Evolutionary conservation across 2,113 vertebrate species (phyloP).

Genomic region (Casuarius casuarius): DNA sequence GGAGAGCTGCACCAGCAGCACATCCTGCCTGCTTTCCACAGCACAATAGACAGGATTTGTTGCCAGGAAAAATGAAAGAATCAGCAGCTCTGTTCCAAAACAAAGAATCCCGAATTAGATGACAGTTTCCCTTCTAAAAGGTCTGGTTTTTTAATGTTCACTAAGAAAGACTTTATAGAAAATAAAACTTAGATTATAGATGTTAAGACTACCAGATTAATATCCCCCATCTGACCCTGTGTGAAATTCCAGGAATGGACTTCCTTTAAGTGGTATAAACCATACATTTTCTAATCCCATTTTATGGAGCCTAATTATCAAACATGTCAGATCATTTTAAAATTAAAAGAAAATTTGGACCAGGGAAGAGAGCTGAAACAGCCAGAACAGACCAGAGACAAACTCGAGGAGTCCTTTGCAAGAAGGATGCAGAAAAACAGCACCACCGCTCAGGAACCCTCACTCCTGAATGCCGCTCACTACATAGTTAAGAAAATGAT

Average conservation of each 20-base stretch:
- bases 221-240: fast-evolving
- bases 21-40: constrained; percentile 46
- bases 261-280: neutral
- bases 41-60: constrained; percentile 41
- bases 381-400: neutral
- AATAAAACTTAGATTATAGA: neutral
- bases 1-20: neutral
- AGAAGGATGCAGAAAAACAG: neutral
- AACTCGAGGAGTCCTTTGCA: neutral
- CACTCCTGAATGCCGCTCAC: fast-evolving
- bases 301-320: neutral
- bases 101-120: neutral
- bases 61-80: constrained; percentile 63
- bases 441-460: neutral
- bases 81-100: constrained; percentile 47
- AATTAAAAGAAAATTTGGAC: neutral
- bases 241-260: neutral
- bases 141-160: neutral
- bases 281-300: neutral
- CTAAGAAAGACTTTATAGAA: neutral
- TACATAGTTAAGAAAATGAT: fast-evolving
- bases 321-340: neutral
- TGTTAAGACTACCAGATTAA: neutral
- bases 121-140: neutral
- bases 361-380: neutral